Evolutionary conservation across 2,888 invertebrate species (phyloP).

Genomic region (Azorinus chamasolen): DNA sequence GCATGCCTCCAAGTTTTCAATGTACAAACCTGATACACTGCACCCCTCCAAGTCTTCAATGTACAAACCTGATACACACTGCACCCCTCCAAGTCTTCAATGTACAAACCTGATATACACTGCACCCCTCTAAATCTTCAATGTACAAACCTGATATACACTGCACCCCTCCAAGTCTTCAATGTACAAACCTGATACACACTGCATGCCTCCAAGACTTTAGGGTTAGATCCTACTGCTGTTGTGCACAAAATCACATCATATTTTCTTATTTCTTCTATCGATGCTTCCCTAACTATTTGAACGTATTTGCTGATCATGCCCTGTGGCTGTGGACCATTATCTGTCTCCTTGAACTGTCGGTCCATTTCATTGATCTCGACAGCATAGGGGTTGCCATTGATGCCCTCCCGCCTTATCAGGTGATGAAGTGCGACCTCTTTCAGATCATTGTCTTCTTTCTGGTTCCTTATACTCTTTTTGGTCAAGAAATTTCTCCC

Average conservation of each 20-base stretch:
- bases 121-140: no score
- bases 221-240: conserved; percentile 64
- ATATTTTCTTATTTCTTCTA: conserved; percentile 62
- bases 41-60: no score
- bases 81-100: no score
- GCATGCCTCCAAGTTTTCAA: no score
- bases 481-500: conserved; percentile 48
- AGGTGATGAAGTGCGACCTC: conserved; percentile 66
- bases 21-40: no score
- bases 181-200: conserved; percentile 56
- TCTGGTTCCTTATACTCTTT: conserved; percentile 38
- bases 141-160: no score
- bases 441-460: conserved; percentile 45
- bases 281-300: conserved; percentile 53
- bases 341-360: conserved; percentile 35
- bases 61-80: no score
- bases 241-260: conserved; percentile 77
- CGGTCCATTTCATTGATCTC: conserved; percentile 48
- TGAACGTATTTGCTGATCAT: conserved; percentile 22
- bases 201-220: conserved; percentile 39
- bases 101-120: no score
- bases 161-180: no score
- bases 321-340: conserved; percentile 17
- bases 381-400: conserved; percentile 26
- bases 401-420: conserved; percentile 56